A percentile compares a stretch with the other conserved stretches of the same genome.
Evolutionary conservation across 2,888 invertebrate genomes (phyloP).

Genomic region (Aradus depressus): DNA sequence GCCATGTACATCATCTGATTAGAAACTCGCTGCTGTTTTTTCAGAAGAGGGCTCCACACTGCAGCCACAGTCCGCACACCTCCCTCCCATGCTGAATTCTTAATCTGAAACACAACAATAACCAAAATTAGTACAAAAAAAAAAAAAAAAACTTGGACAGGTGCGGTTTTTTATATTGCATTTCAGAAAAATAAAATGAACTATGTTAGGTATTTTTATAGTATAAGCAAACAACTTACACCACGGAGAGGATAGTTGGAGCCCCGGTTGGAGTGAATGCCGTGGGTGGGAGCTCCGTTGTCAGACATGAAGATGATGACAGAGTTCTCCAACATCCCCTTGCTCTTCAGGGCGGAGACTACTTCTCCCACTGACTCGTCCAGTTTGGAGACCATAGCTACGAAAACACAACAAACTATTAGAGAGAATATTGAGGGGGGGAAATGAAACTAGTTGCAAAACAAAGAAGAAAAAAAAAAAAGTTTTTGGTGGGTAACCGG

Average conservation of each 20-base stretch:
- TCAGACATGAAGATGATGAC: conserved; percentile 78
- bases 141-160: neutral
- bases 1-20: conserved; percentile 61
- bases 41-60: conserved; percentile 57
- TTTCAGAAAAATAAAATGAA: neutral
- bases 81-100: conserved; percentile 77
- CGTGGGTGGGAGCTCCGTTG: conserved; percentile 72
- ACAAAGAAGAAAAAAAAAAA: too few relatives aligned
- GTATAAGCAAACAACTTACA: conserved; percentile 40
- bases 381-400: conserved; percentile 70
- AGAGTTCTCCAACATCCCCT: conserved; percentile 63
- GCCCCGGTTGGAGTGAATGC: conserved; percentile 57
- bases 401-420: conserved; percentile 33
- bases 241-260: conserved; percentile 73
- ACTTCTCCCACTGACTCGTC: conserved; percentile 76
- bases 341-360: conserved; percentile 51
- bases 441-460: too few relatives aligned
- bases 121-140: neutral
- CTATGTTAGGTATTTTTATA: neutral
- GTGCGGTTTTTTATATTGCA: neutral
- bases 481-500: too few relatives aligned
- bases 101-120: conserved; percentile 43
- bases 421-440: too few relatives aligned
- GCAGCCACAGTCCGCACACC: conserved; percentile 65
- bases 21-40: conserved; percentile 45